phyloP scores from a whole-genome alignment of 2,797 vertebrate genomes.

The Bucorvus abyssinicus region DNA sequence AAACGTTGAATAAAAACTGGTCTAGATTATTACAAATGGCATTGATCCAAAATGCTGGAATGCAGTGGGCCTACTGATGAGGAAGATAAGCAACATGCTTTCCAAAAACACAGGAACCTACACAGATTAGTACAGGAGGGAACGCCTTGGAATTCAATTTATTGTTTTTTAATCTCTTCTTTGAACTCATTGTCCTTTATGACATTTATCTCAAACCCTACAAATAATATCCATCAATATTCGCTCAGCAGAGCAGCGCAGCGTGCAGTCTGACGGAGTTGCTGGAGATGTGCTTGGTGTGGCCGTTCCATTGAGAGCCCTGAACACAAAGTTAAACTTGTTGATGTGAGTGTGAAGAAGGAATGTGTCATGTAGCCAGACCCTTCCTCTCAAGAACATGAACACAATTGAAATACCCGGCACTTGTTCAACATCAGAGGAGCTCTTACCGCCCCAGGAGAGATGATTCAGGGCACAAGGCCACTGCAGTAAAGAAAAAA shows the following conservation, averaged over 20 bases:
- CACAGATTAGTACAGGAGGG: slow-evolving; percentile 72
- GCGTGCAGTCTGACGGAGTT: background rate
- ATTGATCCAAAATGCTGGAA: slow-evolving; percentile 68
- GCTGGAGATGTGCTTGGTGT: slow-evolving; percentile 21
- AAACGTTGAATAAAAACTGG: slow-evolving; percentile 64
- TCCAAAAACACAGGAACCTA: slow-evolving; percentile 78
- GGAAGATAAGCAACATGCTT: slow-evolving; percentile 72
- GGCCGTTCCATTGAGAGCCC: background rate
- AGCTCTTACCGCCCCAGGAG: slow-evolving; percentile 74
- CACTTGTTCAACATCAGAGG: slow-evolving; percentile 76
- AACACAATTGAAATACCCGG: slow-evolving; percentile 67
- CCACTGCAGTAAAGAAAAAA: slow-evolving; percentile 55
- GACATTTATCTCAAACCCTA: slow-evolving; percentile 69
- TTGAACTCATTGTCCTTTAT: slow-evolving; percentile 76
- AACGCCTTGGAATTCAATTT: slow-evolving; percentile 69
- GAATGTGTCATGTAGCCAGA: slow-evolving; percentile 79
- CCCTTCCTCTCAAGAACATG: slow-evolving; percentile 83
- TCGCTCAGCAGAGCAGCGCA: background rate
- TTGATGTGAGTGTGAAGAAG: slow-evolving; percentile 84
- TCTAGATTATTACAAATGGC: slow-evolving; percentile 70
- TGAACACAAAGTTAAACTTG: slow-evolving; percentile 74
- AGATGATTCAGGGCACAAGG: slow-evolving; percentile 71
- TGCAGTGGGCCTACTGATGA: slow-evolving; percentile 70
- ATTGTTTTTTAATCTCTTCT: slow-evolving; percentile 68
- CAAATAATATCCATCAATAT: slow-evolving; percentile 49